These are phyloP conservation scores for Drosophila greeni DNA, from an alignment of 2,888 invertebrate genomes.

Conservation along the genomic window DNA sequence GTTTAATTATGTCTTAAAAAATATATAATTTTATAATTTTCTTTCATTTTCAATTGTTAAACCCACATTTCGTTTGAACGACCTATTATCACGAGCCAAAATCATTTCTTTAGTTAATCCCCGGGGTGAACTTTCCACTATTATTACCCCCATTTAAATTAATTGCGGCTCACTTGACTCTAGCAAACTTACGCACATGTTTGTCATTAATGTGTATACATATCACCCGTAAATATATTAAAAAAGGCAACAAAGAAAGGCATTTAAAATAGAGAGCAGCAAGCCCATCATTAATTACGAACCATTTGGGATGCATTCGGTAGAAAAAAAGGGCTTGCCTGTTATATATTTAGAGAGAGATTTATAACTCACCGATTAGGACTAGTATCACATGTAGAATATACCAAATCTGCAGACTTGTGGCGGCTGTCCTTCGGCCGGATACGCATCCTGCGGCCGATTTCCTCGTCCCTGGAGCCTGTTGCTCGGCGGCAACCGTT, in stretches of 20 bases:
- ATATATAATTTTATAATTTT: too few relatives aligned
- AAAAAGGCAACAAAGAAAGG: background rate
- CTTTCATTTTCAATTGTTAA: background rate
- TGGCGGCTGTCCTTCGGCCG: conserved; percentile 32
- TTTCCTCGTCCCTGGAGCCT: conserved; percentile 46
- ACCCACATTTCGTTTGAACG: background rate
- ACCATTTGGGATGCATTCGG: conserved; percentile 44
- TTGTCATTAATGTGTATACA: conserved; percentile 4
- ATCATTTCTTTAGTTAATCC: conserved; percentile 1
- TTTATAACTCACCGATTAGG: conserved; percentile 76
- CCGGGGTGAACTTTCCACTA: conserved; percentile 9
- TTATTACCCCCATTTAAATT: conserved; percentile 6
- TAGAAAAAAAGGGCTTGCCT: conserved; percentile 8
- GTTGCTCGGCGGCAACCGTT: conserved; percentile 43
- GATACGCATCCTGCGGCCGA: conserved; percentile 30
- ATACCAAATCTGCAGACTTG: conserved; percentile 72
- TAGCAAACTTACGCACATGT: background rate
- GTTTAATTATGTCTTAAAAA: background rate
- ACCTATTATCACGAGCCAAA: background rate
- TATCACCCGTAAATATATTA: background rate
- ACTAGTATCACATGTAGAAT: conserved; percentile 77
- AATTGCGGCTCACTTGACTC: conserved; percentile 8
- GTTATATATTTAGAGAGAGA: conserved; percentile 1
- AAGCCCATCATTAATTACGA: conserved; percentile 36
- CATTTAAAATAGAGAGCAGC: conserved; percentile 7